Evolutionary conservation across 30 jellyfish, hydroid and myxozoan species (phyloP).

Genomic region (Aurelia sp.): DNA sequence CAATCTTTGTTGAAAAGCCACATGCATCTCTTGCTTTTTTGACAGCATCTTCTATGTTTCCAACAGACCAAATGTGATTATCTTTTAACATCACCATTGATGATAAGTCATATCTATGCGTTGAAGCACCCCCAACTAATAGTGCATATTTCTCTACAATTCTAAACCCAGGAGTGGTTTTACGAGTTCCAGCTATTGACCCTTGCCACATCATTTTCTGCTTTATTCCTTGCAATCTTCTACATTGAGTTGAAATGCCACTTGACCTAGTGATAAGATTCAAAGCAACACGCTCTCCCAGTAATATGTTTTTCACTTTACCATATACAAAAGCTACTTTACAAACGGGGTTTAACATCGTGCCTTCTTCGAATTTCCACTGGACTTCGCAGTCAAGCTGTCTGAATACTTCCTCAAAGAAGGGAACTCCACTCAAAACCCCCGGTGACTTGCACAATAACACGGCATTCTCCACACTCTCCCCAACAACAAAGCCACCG

Average conservation of each 20-base stretch:
- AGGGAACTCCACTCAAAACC: slow-evolving; percentile 81
- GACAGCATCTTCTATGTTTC: slow-evolving; percentile 72
- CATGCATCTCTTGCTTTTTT: slow-evolving; percentile 81
- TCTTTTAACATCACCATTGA: slow-evolving; percentile 89
- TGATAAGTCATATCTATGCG: slow-evolving; percentile 81
- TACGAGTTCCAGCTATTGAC: slow-evolving; percentile 87
- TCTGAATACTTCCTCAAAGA: slow-evolving; percentile 63
- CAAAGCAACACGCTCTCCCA: slow-evolving; percentile 84
- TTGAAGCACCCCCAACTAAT: slow-evolving; percentile 87
- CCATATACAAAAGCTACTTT: slow-evolving; percentile 81
- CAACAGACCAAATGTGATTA: slow-evolving; percentile 90
- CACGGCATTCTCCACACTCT: slow-evolving; percentile 57
- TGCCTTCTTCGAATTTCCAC: slow-evolving; percentile 81
- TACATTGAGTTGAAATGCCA: slow-evolving; percentile 75
- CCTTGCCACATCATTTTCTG: slow-evolving; percentile 52
- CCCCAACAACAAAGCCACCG: slow-evolving; percentile 96
- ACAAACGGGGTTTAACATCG: slow-evolving; percentile 47
- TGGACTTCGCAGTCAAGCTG: slow-evolving; percentile 63
- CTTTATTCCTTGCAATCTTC: slow-evolving; percentile 38
- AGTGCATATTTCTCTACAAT: slow-evolving; percentile 77
- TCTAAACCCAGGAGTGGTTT: slow-evolving; percentile 90
- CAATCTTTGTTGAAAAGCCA: slow-evolving; percentile 83
- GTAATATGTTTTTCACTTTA: slow-evolving; percentile 53
- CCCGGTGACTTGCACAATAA: slow-evolving; percentile 88
- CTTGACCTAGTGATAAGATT: slow-evolving; percentile 65